phyloP scores from a whole-genome alignment of 2,797 vertebrate genomes.

The Parambassis ranga region DNA sequence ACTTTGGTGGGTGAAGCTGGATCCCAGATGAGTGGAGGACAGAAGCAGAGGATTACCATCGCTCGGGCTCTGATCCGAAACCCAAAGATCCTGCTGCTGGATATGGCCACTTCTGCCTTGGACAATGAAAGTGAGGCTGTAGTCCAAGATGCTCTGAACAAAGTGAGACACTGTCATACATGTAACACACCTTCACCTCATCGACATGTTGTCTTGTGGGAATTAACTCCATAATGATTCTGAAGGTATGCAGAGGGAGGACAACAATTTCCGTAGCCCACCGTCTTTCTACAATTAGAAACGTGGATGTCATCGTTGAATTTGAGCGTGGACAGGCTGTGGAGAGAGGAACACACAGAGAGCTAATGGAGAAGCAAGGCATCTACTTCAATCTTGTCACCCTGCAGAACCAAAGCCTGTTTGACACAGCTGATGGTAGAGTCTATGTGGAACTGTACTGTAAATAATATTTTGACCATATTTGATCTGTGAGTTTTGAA shows the following conservation, averaged over 20 bases:
- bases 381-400: slow-evolving; percentile 85
- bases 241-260: slow-evolving; percentile 77
- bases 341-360: slow-evolving; percentile 79
- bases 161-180: slow-evolving; percentile 51
- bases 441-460: background rate
- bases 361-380: slow-evolving; percentile 78
- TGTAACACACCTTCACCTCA: background rate
- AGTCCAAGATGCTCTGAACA: slow-evolving; percentile 79
- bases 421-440: slow-evolving; percentile 58
- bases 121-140: slow-evolving; percentile 84
- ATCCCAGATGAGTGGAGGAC: slow-evolving; percentile 86
- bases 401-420: slow-evolving; percentile 76
- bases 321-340: slow-evolving; percentile 82
- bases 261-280: slow-evolving; percentile 85
- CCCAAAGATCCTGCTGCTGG: slow-evolving; percentile 81
- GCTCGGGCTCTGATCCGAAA: slow-evolving; percentile 82
- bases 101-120: slow-evolving; percentile 85
- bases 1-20: slow-evolving; percentile 84
- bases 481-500: too few species aligned
- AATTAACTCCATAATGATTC: background rate
- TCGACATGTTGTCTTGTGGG: background rate
- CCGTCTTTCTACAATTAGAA: slow-evolving; percentile 83
- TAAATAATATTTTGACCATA: background rate
- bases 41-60: slow-evolving; percentile 85
- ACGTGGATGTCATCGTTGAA: slow-evolving; percentile 81